Conservation (phyloP, 2,797 vertebrate genomes). For the Notamacropus eugenii region DNA sequence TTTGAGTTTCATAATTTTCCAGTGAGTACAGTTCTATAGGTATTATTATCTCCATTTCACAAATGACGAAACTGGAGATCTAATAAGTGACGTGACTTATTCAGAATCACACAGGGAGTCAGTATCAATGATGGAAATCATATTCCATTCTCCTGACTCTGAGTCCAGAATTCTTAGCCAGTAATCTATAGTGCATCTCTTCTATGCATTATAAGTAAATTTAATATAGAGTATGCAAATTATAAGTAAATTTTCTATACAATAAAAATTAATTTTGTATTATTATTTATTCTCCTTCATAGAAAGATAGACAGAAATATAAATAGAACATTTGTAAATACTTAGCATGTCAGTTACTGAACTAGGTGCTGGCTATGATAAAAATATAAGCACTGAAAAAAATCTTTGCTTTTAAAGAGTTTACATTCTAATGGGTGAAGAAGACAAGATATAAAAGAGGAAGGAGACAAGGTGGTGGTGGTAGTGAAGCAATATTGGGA, state of each 20-base stretch:
- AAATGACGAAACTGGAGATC: not conserved
- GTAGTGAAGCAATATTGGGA: not conserved
- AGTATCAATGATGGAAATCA: not conserved
- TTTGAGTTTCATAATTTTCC: not conserved
- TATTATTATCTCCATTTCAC: not conserved
- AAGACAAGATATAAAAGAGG: not conserved
- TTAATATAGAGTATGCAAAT: not conserved
- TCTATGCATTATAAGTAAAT: not conserved
- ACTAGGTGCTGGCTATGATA: not conserved
- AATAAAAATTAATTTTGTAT: not conserved
- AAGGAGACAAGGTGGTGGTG: not conserved
- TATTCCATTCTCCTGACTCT: not conserved
- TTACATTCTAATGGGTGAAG: not conserved
- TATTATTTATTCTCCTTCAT: not conserved
- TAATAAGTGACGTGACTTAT: not conserved
- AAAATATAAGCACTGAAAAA: not conserved
- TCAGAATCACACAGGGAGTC: not conserved
- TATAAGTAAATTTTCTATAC: not conserved
- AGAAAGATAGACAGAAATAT: not conserved
- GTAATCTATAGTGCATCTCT: not conserved
- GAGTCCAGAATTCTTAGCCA: not conserved
- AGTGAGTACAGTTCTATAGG: not conserved
- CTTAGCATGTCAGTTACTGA: not conserved
- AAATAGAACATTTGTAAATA: not conserved
- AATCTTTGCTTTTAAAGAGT: not conserved